Evolutionary conservation across 35 echinoderm and acorn worm genomes (phyloP), one percentile per base, ranked within the genome.

Genomic region (Ophiothrix spiculata): DNA sequence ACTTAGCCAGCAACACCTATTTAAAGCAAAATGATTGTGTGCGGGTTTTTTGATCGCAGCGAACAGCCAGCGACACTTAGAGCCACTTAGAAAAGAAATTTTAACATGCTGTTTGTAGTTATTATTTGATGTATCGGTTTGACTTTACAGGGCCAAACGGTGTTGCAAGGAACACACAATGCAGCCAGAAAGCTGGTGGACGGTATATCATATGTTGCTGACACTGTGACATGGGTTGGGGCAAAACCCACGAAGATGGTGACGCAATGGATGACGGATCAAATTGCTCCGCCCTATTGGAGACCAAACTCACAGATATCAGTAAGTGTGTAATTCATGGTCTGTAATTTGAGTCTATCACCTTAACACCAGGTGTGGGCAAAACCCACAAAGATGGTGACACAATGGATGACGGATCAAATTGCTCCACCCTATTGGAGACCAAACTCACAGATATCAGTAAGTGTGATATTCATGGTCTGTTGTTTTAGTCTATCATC

Each of bases 251-350:
- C 96, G 17, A 94, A 88, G 54, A 90, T 99, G 85, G 89, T 99
- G 81, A 89, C 88, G 13, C 92, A 99, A 33, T 99, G 96, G 96
- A 99, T 99, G 92, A 91, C 92, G 25, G 96, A 99, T 35, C 91
- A 94, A 84, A 99, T 99, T 37, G 96, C 96, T 35, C 96, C 96
- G 54, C 69, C 89, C 12, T 99, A 99, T 87, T 99, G 96, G 96
- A 88, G 81, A 75, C 92, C 96, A 81, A 99, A 99, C 79, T 82
- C 89, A 4, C 80, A 94, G 49, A 99, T 99, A 31, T 76, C 79
- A 14, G 96, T 99, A 85, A 91, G 91, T 83, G 1, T 32, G 42
- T 21, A 83, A 0, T 11, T 32, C 33, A 25, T 12, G 12, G 25
- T 32, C 33, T 25, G 10, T 32, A 4, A 15, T 74, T 74, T 74